These are phyloP conservation scores for Leptodactylus fallax DNA, from an alignment of 2,797 vertebrate genomes.

Conservation along the genomic window DNA sequence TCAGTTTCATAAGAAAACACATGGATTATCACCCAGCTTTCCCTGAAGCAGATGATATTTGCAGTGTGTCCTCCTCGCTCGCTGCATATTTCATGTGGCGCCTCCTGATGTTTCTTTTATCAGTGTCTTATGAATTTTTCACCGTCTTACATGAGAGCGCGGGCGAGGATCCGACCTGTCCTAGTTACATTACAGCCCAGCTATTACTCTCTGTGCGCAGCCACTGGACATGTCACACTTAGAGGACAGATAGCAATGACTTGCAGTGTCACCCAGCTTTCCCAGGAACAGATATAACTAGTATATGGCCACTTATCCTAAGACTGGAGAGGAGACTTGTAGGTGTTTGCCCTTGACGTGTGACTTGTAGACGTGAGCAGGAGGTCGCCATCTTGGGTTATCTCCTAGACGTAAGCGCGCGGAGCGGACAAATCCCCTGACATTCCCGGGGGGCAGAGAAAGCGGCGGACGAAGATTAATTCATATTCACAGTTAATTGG, in stretches of 20 bases:
- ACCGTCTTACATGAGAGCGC: neutral
- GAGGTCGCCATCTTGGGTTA: neutral
- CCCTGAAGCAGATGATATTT: neutral
- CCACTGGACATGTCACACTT: neutral
- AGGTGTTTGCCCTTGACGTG: neutral
- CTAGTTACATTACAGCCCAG: neutral
- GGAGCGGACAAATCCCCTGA: no score
- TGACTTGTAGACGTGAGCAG: neutral
- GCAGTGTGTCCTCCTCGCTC: neutral
- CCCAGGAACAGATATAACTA: neutral
- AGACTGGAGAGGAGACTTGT: no score
- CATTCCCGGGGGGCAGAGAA: slow-evolving; percentile 26
- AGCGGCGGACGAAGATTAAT: slow-evolving; percentile 10
- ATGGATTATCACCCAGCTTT: neutral
- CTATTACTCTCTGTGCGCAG: neutral
- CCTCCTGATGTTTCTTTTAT: slow-evolving; percentile 18
- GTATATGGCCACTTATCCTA: no score
- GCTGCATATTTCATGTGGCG: slow-evolving; percentile 4
- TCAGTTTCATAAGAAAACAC: no score
- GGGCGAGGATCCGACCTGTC: neutral
- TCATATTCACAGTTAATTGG: slow-evolving; percentile 53
- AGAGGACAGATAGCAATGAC: no score
- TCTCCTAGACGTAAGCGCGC: no score
- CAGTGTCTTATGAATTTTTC: slow-evolving; percentile 8
- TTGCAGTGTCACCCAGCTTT: neutral